Percentiles rank a stretch among this genome's conserved stretches.
These are phyloP conservation scores for Leptoteleia sp. DNA, from an alignment of 1,140 invertebrate species.

Conservation along the genomic window DNA sequence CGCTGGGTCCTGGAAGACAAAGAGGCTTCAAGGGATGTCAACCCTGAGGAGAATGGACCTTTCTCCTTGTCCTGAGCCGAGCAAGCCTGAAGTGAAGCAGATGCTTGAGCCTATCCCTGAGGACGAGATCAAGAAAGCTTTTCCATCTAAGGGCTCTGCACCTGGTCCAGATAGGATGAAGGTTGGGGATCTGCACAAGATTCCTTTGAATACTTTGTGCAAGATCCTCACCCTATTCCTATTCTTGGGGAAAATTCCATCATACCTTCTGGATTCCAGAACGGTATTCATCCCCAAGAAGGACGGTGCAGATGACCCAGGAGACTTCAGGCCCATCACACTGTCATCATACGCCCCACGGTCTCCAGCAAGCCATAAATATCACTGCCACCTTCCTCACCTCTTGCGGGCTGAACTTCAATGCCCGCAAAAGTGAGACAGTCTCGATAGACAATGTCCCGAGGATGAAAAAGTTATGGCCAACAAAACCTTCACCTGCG, in stretches of 20 bases:
- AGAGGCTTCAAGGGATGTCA: no score
- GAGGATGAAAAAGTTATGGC: constrained; percentile 50
- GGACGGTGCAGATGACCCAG: constrained; percentile 3
- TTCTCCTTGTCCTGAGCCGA: no score
- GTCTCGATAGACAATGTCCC: constrained; percentile 66
- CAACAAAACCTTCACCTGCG: no score
- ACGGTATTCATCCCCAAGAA: constrained; percentile 65
- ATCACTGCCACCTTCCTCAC: constrained; percentile 23
- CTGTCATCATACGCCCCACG: constrained; percentile 71
- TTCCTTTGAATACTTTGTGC: background rate
- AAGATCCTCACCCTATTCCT: constrained; percentile 34
- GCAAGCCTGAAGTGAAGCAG: no score
- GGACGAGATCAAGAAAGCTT: no score
- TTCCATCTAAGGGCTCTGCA: no score
- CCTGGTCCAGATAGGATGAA: constrained; percentile 7
- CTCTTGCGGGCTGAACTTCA: constrained; percentile 68
- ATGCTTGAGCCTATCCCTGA: no score
- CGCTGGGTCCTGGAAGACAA: constrained; percentile 7
- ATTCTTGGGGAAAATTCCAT: constrained; percentile 10
- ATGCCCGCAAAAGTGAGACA: constrained; percentile 70
- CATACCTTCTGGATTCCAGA: constrained; percentile 11
- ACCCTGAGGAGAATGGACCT: no score
- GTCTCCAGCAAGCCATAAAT: constrained; percentile 47
- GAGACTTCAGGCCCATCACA: constrained; percentile 72
- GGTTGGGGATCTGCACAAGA: background rate